These are phyloP conservation scores for Drosophila rufa DNA, from an alignment of 1,140 invertebrate genomes.

Conservation along the genomic window DNA sequence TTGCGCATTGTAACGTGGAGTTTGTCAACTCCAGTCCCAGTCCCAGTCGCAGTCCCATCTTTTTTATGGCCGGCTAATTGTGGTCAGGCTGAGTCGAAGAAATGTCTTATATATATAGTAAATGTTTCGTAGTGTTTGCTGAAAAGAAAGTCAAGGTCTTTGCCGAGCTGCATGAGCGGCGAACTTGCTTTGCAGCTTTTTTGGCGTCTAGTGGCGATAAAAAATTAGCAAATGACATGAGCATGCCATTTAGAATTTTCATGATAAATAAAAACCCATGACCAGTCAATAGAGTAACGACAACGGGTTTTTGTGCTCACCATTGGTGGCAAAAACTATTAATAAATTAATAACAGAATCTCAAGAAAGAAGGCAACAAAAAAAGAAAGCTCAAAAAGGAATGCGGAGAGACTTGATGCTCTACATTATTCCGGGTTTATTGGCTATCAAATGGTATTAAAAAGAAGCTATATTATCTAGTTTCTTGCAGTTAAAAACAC, in stretches of 20 bases:
- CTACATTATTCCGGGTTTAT: constrained; percentile 13
- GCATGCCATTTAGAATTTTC: constrained; percentile 78
- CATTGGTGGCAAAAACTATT: constrained; percentile 66
- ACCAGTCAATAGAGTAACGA: constrained; percentile 46
- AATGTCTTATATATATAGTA: constrained; percentile 42
- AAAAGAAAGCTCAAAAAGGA: constrained; percentile 32
- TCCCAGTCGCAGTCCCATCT: constrained; percentile 12
- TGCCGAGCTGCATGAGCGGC: constrained; percentile 44
- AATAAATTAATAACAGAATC: constrained; percentile 67
- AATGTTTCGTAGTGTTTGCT: constrained; percentile 18
- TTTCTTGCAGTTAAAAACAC: not conserved
- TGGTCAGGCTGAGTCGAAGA: constrained; percentile 44
- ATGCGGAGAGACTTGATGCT: constrained; percentile 33
- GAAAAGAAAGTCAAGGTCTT: constrained; percentile 81
- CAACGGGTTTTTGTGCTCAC: constrained; percentile 50
- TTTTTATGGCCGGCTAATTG: constrained; percentile 70
- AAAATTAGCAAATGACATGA: constrained; percentile 65
- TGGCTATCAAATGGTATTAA: not conserved
- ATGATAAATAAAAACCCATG: constrained; percentile 69
- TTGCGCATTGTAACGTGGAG: constrained; percentile 57
- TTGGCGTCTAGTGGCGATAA: constrained; percentile 39
- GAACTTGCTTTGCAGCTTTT: constrained; percentile 55
- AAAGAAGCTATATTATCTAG: not conserved
- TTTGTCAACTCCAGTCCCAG: constrained; percentile 42
- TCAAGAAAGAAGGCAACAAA: constrained; percentile 31